A percentile compares a stretch with the other conserved stretches of the same genome.
These are phyloP conservation scores for Callopanchax toddi DNA, from an alignment of 2,113 vertebrate genomes.

Conservation along the genomic window DNA sequence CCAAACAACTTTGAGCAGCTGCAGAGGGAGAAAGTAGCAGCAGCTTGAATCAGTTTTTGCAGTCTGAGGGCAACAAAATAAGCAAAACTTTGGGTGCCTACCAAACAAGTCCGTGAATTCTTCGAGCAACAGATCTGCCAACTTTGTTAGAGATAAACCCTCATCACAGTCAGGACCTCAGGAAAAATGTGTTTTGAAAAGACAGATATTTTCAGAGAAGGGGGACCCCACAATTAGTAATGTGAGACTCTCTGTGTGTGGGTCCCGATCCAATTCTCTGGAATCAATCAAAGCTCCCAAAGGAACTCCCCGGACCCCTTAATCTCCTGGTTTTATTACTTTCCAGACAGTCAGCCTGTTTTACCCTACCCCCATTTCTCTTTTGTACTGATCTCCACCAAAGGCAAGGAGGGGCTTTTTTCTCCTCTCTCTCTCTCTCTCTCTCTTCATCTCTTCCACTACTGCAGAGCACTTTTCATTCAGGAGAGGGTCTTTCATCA, in stretches of 20 bases:
- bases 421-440: constrained; percentile 10
- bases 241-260: constrained; percentile 76
- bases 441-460: constrained; percentile 59
- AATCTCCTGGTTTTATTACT: constrained; percentile 87
- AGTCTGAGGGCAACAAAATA: background rate
- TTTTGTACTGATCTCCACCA: constrained; percentile 82
- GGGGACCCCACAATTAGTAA: constrained; percentile 83
- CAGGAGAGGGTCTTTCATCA: constrained; percentile 78
- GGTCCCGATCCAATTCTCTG: constrained; percentile 80
- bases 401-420: constrained; percentile 73
- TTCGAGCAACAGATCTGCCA: constrained; percentile 15
- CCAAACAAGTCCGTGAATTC: constrained; percentile 15
- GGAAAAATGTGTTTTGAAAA: constrained; percentile 76
- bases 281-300: constrained; percentile 84
- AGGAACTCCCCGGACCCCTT: constrained; percentile 81
- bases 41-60: constrained; percentile 5
- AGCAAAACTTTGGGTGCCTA: constrained; percentile 1
- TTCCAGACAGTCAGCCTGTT: constrained; percentile 81
- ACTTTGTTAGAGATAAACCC: constrained; percentile 46
- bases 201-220: constrained; percentile 76
- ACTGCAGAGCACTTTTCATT: constrained; percentile 77
- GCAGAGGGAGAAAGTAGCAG: constrained; percentile 8
- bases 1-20: constrained; percentile 15
- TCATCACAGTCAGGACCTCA: constrained; percentile 41
- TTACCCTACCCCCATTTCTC: constrained; percentile 81